Evolutionary conservation across 2,888 invertebrate genomes (phyloP), one percentile per base, ranked within the genome.

Genomic region (Heliothis peltigera): DNA sequence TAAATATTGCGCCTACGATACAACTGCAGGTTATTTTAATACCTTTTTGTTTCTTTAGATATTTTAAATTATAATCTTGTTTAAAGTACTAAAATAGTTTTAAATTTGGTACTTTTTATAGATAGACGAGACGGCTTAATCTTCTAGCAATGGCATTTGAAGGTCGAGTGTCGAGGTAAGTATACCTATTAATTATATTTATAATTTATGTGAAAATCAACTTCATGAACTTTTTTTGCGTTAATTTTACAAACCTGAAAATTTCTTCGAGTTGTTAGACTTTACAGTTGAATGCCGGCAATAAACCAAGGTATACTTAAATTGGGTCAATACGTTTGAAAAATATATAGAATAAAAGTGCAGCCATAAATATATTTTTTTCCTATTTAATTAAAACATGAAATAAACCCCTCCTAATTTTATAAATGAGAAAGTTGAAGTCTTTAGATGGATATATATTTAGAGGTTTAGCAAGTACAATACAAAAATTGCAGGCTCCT

Each of bases 1-100:
- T 90, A 89, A 88, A 89, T 89, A 89, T 88, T 84, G 76, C 52
- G 43, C 47, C 47, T 32, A 49, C 35, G 15, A 17, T 51, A 39
- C 18, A 28, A 15, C 12, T 42, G 39, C 39, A 32, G 18, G 35
- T 42, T 52, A 51, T 65, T 35, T 46, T 32, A 17, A 19, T 44
- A 18, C 6, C 10, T 10, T 15, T 43, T 51, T n/a, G 19, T 52
- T 35, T 54, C 19, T 10, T 22, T 46, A 1, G n/a, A 22, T 1
- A 22, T 42, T 10, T 7, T 10, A 6, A 25, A 28, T 35, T 22
- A 57, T 1, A 39, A 35, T 17, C 4, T 42, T 32, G 28, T 21
- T 15, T 12, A 21, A 10, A 32, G n/a, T n/a, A n/a, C 8, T 2
- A 12, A 32, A 12, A 32, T 12, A 32, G 10, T 32, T 25, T 25